These are phyloP conservation scores for Reticulitermes speratus DNA, from an alignment of 1,140 invertebrate species.

Conservation along the genomic window DNA sequence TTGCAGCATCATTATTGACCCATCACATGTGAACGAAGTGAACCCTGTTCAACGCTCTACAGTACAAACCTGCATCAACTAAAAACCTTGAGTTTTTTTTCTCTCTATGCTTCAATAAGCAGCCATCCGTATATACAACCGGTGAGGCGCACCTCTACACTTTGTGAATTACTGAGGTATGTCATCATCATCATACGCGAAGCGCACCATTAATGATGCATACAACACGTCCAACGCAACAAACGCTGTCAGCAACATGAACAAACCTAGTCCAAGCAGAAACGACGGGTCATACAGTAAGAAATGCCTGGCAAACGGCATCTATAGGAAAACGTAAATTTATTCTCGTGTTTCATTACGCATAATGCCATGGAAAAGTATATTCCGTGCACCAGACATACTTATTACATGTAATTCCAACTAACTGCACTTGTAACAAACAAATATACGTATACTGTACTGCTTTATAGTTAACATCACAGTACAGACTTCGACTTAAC, in stretches of 20 bases:
- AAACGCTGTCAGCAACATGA: neutral
- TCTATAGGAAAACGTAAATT: no score
- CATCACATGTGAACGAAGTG: neutral
- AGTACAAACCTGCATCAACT: neutral
- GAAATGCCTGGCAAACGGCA: no score
- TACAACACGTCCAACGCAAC: neutral
- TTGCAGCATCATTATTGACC: neutral
- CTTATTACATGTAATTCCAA: no score
- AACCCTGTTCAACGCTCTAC: neutral
- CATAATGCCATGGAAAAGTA: no score
- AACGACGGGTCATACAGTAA: no score
- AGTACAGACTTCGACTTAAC: no score
- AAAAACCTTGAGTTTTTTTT: neutral
- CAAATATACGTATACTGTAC: no score
- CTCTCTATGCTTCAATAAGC: neutral
- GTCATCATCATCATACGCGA: neutral
- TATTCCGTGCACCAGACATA: no score
- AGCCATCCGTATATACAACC: neutral
- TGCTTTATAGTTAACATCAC: no score
- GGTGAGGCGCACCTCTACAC: neutral
- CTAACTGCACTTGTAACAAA: no score
- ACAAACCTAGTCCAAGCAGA: no score
- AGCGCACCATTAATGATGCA: neutral
- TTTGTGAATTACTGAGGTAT: slow-evolving; percentile 12
- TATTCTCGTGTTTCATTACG: no score